A percentile compares a stretch with the other conserved stretches of the same genome.
Evolutionary conservation across 2,888 invertebrate species (phyloP).

Genomic region (Fissipunctia ypsillon): DNA sequence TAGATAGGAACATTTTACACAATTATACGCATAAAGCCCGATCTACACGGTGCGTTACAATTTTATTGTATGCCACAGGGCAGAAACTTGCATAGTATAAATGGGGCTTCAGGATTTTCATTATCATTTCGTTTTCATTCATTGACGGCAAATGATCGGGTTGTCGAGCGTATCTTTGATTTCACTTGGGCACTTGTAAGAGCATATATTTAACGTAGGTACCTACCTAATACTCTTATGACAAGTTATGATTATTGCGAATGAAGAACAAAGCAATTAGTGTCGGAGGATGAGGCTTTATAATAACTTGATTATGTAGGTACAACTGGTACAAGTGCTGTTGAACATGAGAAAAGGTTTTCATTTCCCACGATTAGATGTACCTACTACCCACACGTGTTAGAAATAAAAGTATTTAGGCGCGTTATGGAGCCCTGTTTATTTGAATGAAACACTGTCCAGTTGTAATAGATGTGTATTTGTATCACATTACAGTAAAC

Average conservation of each 20-base stretch:
- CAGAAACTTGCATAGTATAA: background rate
- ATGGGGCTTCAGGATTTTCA: background rate
- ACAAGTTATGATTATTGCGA: background rate
- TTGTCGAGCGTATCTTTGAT: background rate
- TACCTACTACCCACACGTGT: background rate
- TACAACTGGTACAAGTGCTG: background rate
- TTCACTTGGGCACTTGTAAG: background rate
- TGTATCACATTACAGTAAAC: no score
- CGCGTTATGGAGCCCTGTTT: no score
- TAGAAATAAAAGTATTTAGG: background rate
- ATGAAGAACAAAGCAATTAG: conserved; percentile 10
- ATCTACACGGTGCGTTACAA: background rate
- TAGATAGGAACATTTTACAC: background rate
- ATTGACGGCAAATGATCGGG: background rate
- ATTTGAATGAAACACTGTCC: no score
- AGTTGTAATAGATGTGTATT: no score
- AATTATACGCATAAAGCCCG: background rate
- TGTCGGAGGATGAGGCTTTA: background rate
- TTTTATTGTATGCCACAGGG: background rate
- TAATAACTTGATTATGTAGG: background rate
- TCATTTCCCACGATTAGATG: background rate
- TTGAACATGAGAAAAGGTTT: background rate
- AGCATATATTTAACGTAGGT: conserved; percentile 7
- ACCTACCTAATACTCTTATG: conserved; percentile 1
- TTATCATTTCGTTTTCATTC: background rate